These are phyloP conservation scores for Triplophysa bombifrons DNA, from an alignment of 2,797 vertebrate genomes.

Conservation along the genomic window DNA sequence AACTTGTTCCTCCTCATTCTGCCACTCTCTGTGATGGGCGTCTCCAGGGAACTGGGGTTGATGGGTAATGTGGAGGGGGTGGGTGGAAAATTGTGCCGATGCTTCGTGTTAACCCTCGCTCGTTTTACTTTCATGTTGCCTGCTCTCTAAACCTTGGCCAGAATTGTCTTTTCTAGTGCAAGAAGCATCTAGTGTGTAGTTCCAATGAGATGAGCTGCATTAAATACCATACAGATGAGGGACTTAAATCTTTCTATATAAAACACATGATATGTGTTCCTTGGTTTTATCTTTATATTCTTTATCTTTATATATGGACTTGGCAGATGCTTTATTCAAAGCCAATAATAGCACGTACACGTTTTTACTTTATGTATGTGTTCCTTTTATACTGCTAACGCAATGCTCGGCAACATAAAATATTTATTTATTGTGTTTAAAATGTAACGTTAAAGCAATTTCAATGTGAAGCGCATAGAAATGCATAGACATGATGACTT, in stretches of 20 bases:
- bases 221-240: constrained; percentile 34
- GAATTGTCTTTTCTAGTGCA: constrained; percentile 36
- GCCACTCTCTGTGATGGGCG: constrained; percentile 65
- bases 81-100: constrained; percentile 69
- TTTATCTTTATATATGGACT: constrained; percentile 3
- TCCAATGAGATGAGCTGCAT: constrained; percentile 16
- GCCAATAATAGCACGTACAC: neutral
- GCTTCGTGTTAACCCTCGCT: constrained; percentile 64
- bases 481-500: too few relatives aligned
- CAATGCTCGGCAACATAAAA: too few relatives aligned
- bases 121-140: constrained; percentile 49
- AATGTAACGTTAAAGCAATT: too few relatives aligned
- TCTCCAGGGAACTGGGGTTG: constrained; percentile 65
- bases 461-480: too few relatives aligned
- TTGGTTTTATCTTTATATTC: constrained; percentile 6
- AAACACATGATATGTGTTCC: constrained; percentile 8
- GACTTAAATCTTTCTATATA: constrained; percentile 24
- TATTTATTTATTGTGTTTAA: too few relatives aligned
- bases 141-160: constrained; percentile 47
- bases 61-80: constrained; percentile 69
- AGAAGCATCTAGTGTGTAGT: constrained; percentile 37
- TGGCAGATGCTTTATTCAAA: neutral
- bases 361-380: neutral
- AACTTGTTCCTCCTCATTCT: constrained; percentile 69
- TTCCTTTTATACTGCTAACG: too few relatives aligned